Conservation (phyloP, 2,113 vertebrate genomes). For the Gadus chalcogrammus region DNA sequence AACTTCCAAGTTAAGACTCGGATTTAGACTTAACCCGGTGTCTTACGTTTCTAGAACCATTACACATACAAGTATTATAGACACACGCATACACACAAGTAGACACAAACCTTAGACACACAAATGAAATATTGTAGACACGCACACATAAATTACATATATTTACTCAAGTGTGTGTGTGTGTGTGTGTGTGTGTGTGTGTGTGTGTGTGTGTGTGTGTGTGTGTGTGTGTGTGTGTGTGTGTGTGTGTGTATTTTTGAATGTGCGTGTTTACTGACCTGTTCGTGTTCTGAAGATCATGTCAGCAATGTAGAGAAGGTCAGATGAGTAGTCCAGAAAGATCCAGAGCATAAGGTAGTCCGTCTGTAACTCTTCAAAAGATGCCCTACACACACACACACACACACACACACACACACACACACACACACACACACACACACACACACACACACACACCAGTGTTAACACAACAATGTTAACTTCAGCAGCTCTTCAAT, state of each 20-base stretch:
- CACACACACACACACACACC: conserved; percentile 18
- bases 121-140: not conserved
- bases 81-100: no score
- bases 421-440: conserved; percentile 22
- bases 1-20: no score
- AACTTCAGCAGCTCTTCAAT: not conserved
- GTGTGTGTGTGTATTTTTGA: not conserved
- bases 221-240: not conserved
- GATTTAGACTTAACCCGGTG: no score
- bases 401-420: conserved; percentile 44
- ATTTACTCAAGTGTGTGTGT: not conserved
- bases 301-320: conserved; percentile 81
- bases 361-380: conserved; percentile 90
- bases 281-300: conserved; percentile 92
- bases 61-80: no score
- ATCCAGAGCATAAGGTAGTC: conserved; percentile 84
- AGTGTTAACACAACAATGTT: conserved; percentile 5
- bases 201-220: not conserved
- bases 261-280: conserved; percentile 66
- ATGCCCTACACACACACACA: conserved; percentile 77
- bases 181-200: not conserved
- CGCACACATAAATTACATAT: not conserved
- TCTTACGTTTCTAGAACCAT: no score
- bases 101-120: no score
- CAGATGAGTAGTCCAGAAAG: conserved; percentile 80